A percentile compares a stretch with the other conserved stretches of the same genome.
Evolutionary conservation across 1,140 invertebrate genomes (phyloP).

Genomic region (Tribolium madens): DNA sequence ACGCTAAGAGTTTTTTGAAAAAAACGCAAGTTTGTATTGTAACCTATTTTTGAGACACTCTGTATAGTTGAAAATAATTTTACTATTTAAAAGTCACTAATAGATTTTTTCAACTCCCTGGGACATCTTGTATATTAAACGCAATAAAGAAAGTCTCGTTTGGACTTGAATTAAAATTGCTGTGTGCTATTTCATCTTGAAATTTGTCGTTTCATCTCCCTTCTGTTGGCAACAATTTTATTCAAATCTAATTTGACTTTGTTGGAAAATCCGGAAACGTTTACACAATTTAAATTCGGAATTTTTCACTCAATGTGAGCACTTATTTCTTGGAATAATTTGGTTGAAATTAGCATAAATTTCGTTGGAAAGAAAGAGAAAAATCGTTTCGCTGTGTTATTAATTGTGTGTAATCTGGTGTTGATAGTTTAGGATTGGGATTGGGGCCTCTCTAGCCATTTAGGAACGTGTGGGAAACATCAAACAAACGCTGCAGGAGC

Average conservation of each 20-base stretch:
- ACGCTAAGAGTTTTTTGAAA: too few species aligned
- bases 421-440: constrained; percentile 49
- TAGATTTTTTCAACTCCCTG: too few species aligned
- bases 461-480: constrained; percentile 60
- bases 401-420: constrained; percentile 46
- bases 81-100: too few species aligned
- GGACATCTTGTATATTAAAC: too few species aligned
- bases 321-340: constrained; percentile 32
- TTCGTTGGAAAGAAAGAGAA: background rate
- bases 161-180: background rate
- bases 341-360: constrained; percentile 33
- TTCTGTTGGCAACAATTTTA: constrained; percentile 7
- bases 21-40: too few species aligned
- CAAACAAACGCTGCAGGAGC: constrained; percentile 58
- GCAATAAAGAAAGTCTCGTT: constrained; percentile 8
- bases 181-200: background rate
- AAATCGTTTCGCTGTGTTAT: constrained; percentile 17
- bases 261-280: constrained; percentile 32
- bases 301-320: constrained; percentile 40
- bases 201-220: background rate
- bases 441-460: constrained; percentile 43
- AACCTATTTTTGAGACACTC: too few species aligned
- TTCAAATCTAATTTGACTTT: constrained; percentile 30
- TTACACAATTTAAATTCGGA: constrained; percentile 41
- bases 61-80: too few species aligned